phyloP scores from a whole-genome alignment of 2,113 vertebrate species.

The Tragelaphus imberbis region DNA sequence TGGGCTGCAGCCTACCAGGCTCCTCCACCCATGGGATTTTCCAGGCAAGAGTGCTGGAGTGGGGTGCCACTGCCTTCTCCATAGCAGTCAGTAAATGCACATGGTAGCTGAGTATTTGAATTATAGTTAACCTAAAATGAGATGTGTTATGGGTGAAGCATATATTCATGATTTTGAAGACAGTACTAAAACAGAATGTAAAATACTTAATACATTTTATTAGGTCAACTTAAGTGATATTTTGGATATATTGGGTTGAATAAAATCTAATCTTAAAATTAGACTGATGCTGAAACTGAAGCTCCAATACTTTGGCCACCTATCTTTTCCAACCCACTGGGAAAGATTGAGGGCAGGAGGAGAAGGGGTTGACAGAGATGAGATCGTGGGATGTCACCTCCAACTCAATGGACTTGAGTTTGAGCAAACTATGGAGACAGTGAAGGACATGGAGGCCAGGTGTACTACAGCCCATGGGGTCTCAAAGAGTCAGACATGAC shows the following conservation, averaged over 20 bases:
- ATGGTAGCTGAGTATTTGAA: neutral
- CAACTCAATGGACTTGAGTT: neutral
- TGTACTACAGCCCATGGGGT: neutral
- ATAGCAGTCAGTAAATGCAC: too few relatives aligned
- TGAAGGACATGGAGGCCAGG: neutral
- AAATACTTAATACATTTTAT: neutral
- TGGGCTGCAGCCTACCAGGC: too few relatives aligned
- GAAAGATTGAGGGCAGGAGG: neutral
- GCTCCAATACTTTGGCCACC: neutral
- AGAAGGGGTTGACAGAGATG: neutral
- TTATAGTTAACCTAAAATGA: neutral
- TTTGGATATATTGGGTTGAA: neutral
- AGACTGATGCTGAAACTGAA: neutral
- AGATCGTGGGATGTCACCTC: neutral
- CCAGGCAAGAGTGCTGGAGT: too few relatives aligned
- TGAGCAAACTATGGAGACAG: neutral
- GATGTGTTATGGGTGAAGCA: neutral
- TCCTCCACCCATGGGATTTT: too few relatives aligned
- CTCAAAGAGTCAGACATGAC: neutral
- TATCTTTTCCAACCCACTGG: too few relatives aligned
- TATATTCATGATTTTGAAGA: neutral
- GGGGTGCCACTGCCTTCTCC: too few relatives aligned
- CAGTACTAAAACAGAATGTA: neutral
- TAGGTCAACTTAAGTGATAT: neutral
- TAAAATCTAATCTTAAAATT: neutral